These are phyloP conservation scores for Terebella lapidaria DNA, from an alignment of 2,888 invertebrate species.

Conservation along the genomic window DNA sequence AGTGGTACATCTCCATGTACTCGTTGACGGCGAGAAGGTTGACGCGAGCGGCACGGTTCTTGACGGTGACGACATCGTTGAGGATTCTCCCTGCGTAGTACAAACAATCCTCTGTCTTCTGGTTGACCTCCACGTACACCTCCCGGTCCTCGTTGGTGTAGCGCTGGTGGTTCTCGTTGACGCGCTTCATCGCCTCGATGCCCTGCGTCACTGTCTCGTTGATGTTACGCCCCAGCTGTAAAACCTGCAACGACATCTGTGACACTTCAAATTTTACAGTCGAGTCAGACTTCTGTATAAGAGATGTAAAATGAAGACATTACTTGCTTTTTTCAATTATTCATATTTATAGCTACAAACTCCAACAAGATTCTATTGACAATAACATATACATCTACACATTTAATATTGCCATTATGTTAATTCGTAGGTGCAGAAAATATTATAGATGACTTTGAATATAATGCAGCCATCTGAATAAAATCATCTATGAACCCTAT, in stretches of 20 bases:
- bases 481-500: too few species aligned
- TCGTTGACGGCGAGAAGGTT: constrained; percentile 8
- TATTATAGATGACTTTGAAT: too few species aligned
- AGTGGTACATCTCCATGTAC: constrained; percentile 12
- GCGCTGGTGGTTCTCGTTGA: constrained; percentile 8
- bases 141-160: not conserved
- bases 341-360: too few species aligned
- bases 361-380: too few species aligned
- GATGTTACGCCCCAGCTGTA: constrained; percentile 15
- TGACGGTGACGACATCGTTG: constrained; percentile 10
- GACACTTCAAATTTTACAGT: too few species aligned
- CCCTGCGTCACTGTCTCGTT: constrained; percentile 18
- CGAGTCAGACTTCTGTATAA: too few species aligned
- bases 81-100: constrained; percentile 14
- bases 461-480: too few species aligned
- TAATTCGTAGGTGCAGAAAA: too few species aligned
- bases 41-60: constrained; percentile 11
- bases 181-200: constrained; percentile 10
- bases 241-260: constrained; percentile 17
- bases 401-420: too few species aligned
- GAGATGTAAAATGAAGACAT: too few species aligned
- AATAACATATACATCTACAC: too few species aligned
- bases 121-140: constrained; percentile 5
- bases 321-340: too few species aligned
- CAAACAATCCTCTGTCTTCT: constrained; percentile 12